Conservation (phyloP, 1,140 invertebrate species). For the Caenorhabditis briggsae region DNA sequence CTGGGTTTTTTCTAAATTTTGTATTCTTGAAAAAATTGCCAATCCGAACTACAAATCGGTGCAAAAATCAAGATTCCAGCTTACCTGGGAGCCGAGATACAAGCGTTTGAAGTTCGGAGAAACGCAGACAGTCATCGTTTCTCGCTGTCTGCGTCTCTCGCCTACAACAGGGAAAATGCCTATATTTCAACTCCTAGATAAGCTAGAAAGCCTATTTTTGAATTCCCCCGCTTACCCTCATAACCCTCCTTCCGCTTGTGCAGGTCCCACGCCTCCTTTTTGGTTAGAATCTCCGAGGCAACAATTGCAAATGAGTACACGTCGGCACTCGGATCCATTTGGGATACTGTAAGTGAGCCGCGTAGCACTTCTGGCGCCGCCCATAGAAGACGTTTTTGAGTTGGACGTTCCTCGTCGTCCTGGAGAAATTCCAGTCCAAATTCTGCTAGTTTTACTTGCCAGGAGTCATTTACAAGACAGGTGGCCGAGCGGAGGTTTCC, state of each 20-base stretch:
- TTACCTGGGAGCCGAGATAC: too few relatives aligned
- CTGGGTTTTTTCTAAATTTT: too few relatives aligned
- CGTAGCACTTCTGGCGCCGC: constrained; percentile 93
- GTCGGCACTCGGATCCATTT: constrained; percentile 81
- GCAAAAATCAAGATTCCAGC: too few relatives aligned
- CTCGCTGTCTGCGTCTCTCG: too few relatives aligned
- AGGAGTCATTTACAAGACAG: constrained; percentile 71
- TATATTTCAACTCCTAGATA: not conserved
- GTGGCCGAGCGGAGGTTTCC: constrained; percentile 66
- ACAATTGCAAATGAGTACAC: constrained; percentile 77
- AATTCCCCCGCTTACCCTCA: constrained; percentile 43
- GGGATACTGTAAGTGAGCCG: constrained; percentile 78
- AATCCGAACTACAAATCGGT: too few relatives aligned
- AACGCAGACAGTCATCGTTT: too few relatives aligned
- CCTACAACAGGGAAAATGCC: too few relatives aligned
- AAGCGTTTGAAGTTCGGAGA: too few relatives aligned
- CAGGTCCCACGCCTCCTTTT: constrained; percentile 81
- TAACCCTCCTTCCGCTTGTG: constrained; percentile 27
- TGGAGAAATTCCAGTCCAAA: constrained; percentile 65
- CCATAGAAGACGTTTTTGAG: constrained; percentile 85
- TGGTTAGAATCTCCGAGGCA: constrained; percentile 76
- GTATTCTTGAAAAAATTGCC: too few relatives aligned
- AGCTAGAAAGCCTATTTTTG: too few relatives aligned
- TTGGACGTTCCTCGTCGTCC: constrained; percentile 46
- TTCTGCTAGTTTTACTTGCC: constrained; percentile 71